Base-by-base conservation (phyloP, 2,113 vertebrate species). In the Lepidothrix coronata region DNA sequence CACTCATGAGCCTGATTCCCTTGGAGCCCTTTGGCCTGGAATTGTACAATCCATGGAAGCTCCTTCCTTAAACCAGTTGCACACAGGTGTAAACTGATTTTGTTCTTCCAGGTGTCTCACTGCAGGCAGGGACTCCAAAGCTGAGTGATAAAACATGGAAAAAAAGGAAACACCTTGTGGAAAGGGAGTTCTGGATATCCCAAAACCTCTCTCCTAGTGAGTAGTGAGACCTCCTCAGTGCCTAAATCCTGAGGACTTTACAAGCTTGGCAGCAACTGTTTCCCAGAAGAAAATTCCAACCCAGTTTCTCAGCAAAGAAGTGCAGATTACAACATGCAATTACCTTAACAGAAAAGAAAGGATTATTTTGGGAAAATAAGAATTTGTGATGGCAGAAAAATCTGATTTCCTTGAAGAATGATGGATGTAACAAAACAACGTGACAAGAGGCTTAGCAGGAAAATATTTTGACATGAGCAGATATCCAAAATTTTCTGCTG, bases 131-230 rank as follows among this genome's bases (percentile, higher is more conserved):
- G 48, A 7, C 43, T 23, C 48, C 72, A 63, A 28, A 71, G 43
- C 76, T 33, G 46, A 71, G 57, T 0, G 3, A 15, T 17, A 5
- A 18, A 16, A 46, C 59, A 30, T 3, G 8, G 24, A 21, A 1
- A 7, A 43, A 52, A 48, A 23, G 5, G 17, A 43, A 83, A 48
- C 2, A 19, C 6, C 13, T 62, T 0, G 0, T 27, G 71, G 37
- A 57, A 83, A 75, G 14, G 0, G 15, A 51, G 13, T 27, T 93
- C 37, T 37, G 81, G 39, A 3, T 28, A 63, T 33, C 55, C 55
- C 31, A 9, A 51, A 33, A 35, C 20, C 52, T 82, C 35, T 15
- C 8, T 48, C 55, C 43, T 14, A 6, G 21, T 15, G 54, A 15
- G 43, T 9, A 30, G 13, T 41, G 13, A 12, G 23, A 66, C 39